phyloP scores from a whole-genome alignment of 2,113 vertebrate species.

The Xenopus laevis region DNA sequence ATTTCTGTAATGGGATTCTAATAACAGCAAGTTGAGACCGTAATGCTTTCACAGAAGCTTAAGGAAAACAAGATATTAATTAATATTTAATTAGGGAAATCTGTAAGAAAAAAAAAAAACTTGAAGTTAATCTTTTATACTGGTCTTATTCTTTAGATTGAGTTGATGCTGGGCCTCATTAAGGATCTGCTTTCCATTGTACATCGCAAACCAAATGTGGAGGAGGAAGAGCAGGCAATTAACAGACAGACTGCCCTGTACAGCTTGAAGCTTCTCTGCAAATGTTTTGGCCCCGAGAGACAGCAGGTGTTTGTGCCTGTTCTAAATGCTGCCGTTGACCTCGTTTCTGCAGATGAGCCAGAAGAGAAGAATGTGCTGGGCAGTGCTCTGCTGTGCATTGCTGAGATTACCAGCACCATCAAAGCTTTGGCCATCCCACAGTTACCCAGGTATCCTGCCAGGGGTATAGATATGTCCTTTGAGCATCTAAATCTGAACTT shows the following conservation, averaged over 20 bases:
- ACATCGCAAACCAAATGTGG: constrained; percentile 56
- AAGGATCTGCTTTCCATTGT: constrained; percentile 74
- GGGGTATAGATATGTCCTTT: neutral
- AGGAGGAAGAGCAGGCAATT: constrained; percentile 78
- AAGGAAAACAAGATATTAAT: too few relatives aligned
- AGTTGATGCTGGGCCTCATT: constrained; percentile 72
- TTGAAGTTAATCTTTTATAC: too few relatives aligned
- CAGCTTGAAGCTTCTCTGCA: constrained; percentile 90
- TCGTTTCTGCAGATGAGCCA: constrained; percentile 61
- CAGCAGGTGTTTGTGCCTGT: constrained; percentile 73
- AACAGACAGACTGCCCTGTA: constrained; percentile 93
- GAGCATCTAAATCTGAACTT: too few relatives aligned
- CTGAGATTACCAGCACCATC: constrained; percentile 74
- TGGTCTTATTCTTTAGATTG: constrained; percentile 60
- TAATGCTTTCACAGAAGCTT: too few relatives aligned
- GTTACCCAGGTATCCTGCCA: constrained; percentile 75
- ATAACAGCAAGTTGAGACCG: too few relatives aligned
- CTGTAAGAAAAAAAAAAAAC: too few relatives aligned
- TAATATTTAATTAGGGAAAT: too few relatives aligned
- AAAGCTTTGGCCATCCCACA: constrained; percentile 84
- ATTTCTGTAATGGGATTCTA: too few relatives aligned
- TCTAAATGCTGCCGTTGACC: constrained; percentile 63
- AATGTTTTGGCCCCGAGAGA: constrained; percentile 74
- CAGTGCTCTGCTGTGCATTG: constrained; percentile 86
- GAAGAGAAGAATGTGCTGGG: constrained; percentile 87